Base-by-base conservation (phyloP, 2,113 vertebrate genomes). In the Alligator sinensis region DNA sequence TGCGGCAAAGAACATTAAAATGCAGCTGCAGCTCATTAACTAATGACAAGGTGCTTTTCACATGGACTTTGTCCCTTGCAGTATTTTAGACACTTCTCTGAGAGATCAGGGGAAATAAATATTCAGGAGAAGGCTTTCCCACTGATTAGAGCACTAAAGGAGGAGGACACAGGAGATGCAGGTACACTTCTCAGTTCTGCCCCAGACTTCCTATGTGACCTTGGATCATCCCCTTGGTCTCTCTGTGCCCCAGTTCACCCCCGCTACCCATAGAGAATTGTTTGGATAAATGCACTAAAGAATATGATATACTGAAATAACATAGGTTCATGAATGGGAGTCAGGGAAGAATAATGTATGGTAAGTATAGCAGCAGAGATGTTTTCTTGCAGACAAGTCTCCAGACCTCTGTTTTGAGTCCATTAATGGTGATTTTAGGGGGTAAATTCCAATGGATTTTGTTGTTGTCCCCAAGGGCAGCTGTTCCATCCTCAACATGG, bases 11-110 rank as follows among this genome's bases (percentile, higher is more conserved):
- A 64, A 30, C 78, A 68, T 96, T 93, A 82, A 92, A 80, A 95
- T 95, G 94, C 94, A 97, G 96, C 94, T 95, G 91, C 63, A 1
- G 83, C 79, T 92, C 81, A 3, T 89, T 94, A 95, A 95, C 58
- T 81, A 91, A 82, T 11, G 4, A 90, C 68, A 91, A 94, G 77
- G 34, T 92, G 91, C 85, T 94, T 76, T 76, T 85, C 78, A 17
- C 86, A 64, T 21, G n/a, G 3, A 0, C 62, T 19, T 54, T 55
- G 68, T 87, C 68, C 93, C 94, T 92, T 1, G 2, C 55, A 82
- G 86, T 18, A 1, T 58, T 59, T 88, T 74, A 82, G 90, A 80
- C 84, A 77, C 93, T 8, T 2, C 1, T 1, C 90, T 57, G 77
- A 72, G 79, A 83, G 79, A 15, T 10, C 3, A 15, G 94, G 62